These are phyloP conservation scores for Drosophila nigrodunni DNA, from an alignment of 1,140 invertebrate species.

Conservation along the genomic window DNA sequence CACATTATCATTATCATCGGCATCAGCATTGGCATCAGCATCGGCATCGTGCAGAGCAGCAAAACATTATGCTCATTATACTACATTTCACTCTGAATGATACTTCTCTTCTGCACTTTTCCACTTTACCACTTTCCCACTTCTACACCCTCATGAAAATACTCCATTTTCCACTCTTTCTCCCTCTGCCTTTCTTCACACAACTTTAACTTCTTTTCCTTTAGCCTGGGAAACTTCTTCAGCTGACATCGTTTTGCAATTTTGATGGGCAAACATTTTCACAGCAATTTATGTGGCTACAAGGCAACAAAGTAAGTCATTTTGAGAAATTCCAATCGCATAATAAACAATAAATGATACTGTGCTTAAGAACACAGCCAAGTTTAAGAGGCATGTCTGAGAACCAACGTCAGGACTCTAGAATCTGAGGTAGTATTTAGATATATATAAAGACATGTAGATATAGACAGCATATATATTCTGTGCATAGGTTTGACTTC, in stretches of 20 bases:
- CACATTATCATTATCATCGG: slow-evolving; percentile 67
- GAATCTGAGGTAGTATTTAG: not conserved
- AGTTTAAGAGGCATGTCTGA: too few species aligned
- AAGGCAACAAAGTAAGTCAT: slow-evolving; percentile 9
- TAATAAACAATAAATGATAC: not conserved
- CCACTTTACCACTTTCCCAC: not conserved
- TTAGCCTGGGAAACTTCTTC: slow-evolving; percentile 68
- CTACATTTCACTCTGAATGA: slow-evolving; percentile 69
- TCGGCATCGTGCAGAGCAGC: slow-evolving; percentile 52
- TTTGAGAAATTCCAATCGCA: not conserved
- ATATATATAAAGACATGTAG: not conserved
- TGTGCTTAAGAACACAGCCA: too few species aligned
- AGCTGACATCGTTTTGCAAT: slow-evolving; percentile 48
- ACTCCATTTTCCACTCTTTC: not conserved
- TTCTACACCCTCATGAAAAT: not conserved
- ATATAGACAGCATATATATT: too few species aligned
- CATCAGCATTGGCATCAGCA: slow-evolving; percentile 43
- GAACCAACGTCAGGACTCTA: too few species aligned
- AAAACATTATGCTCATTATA: slow-evolving; percentile 78
- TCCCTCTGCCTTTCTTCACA: not conserved
- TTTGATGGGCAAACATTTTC: slow-evolving; percentile 43
- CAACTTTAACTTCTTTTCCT: not conserved
- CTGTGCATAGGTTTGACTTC: too few species aligned
- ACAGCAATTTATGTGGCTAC: slow-evolving; percentile 11
- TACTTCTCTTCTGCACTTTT: slow-evolving; percentile 13